Base-by-base conservation (phyloP, 2,113 vertebrate species). In the Nycticryphes semicollaris region DNA sequence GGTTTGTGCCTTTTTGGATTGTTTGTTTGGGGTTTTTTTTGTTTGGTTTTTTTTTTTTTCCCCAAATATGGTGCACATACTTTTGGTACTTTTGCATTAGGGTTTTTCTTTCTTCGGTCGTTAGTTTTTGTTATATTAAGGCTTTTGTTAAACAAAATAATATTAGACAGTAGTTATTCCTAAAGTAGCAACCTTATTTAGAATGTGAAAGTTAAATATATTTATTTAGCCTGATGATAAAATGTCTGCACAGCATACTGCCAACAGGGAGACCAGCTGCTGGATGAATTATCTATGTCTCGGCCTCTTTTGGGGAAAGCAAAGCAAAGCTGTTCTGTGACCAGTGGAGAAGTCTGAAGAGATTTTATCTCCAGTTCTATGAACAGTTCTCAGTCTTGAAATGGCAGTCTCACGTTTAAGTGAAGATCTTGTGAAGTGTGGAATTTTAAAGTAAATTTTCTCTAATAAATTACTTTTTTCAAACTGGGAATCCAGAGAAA, bases 161-260 rank as follows among this genome's bases (percentile, higher is more conserved):
- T 73, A 70, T 22, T 47, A 70, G 85, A 25, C 19, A 51, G 35
- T 48, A 4, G 45, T 84, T 93, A 89, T 91, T 96, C 59, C 47
- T 62, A 25, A 72, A 89, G 48, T 68, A 51, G 20, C 53, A 80
- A 64, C 93, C 89, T 90, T 77, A 87, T 87, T 95, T 88, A 62
- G 89, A 53, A 63, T 73, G 33, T 83, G 83, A 54, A 94, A 94
- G 43, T 82, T 77, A 63, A 96, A 87, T 90, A 22, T 57, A 89
- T 83, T 92, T 45, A 87, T 82, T 79, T 91, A 84, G 53, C 56
- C 35, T 86, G 76, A 85, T 93, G 62, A 59, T 84, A 64, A 88
- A 89, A 47, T 95, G 41, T 91, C 69, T 89, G 28, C 87, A 19
- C 23, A 90, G 51, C 35, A 67, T 37, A 37, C 27, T 95, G 47